Evolutionary conservation across 2,113 vertebrate genomes (phyloP).

Genomic region (Ceyx melanurus): DNA sequence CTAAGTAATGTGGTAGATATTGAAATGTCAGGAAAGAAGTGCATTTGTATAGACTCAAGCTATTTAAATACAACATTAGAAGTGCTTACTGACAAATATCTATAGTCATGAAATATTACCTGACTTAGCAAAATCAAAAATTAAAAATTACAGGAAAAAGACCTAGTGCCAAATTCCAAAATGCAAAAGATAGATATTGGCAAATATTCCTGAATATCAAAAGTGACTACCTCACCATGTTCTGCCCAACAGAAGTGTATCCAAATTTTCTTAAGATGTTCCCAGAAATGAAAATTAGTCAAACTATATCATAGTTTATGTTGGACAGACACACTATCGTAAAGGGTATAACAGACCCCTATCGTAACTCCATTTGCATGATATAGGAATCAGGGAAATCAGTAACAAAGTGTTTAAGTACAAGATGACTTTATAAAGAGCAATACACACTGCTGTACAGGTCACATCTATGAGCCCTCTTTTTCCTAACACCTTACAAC

Average conservation of each 20-base stretch:
- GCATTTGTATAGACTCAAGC: neutral
- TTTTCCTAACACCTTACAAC: neutral
- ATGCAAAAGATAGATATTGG: neutral
- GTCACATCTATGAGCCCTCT: neutral
- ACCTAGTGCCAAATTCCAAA: neutral
- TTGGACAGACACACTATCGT: neutral
- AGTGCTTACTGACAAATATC: neutral
- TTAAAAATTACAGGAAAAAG: neutral
- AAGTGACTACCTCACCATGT: neutral
- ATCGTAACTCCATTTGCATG: neutral
- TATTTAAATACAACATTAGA: conserved; percentile 10
- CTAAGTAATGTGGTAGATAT: neutral
- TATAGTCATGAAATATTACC: neutral
- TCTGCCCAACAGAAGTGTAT: neutral
- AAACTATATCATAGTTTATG: neutral
- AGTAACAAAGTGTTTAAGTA: neutral
- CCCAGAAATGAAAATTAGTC: neutral
- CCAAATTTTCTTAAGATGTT: neutral
- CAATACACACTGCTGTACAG: neutral
- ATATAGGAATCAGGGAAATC: neutral
- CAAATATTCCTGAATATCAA: neutral
- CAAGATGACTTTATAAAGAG: neutral
- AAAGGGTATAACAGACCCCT: neutral
- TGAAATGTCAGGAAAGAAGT: neutral
- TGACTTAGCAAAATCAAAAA: conserved; percentile 5